Evolutionary conservation across 2,888 invertebrate genomes (phyloP), one percentile per base, ranked within the genome.

Genomic region (Odontocerum albicorne): DNA sequence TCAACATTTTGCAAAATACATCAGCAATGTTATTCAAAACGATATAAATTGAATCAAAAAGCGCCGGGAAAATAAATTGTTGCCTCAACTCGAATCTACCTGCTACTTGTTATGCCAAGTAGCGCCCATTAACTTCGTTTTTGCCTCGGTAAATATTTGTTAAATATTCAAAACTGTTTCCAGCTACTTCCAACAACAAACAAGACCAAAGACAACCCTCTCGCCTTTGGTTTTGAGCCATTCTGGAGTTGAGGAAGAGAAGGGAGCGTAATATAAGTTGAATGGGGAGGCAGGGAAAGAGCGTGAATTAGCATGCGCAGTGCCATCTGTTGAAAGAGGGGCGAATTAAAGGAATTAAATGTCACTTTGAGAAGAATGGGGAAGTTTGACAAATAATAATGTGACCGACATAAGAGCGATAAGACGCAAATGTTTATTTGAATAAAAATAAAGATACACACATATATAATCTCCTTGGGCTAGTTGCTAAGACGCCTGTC

Each of bases 101-200:
- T n/a, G n/a, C 36, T 46, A 21, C 32, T 43, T 43, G 15, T 31
- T 43, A 50, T 42, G 22, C 49, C 8, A 44, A 35, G 22, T 22
- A 39, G 31, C 55, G 21, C 3, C 27, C 44, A 32, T 13, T 40
- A 40, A 40, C 38, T n/a, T 40, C 49, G 38, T 38, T 35, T 35
- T 43, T 31, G 33, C 50, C 35, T 53, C 49, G 20, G 57, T 53
- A 57, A 58, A 58, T 58, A 58, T 58, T 58, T 58, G 58, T 45
- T 58, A 58, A 58, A 58, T 58, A 58, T 58, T 58, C 58, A 58
- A 50, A 58, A 58, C 54, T 43, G 58, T 55, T 55, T 39, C 45
- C 15, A 10, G 13, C 13, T 21, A 17, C 15, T 10, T 42, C 17
- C 35, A 17, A 13, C 12, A 27, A n/a, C 32, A 12, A 31, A 21